Evolutionary conservation across 2,888 invertebrate genomes (phyloP), one percentile per base, ranked within the genome.

Genomic region (Lacanobia oleracea): DNA sequence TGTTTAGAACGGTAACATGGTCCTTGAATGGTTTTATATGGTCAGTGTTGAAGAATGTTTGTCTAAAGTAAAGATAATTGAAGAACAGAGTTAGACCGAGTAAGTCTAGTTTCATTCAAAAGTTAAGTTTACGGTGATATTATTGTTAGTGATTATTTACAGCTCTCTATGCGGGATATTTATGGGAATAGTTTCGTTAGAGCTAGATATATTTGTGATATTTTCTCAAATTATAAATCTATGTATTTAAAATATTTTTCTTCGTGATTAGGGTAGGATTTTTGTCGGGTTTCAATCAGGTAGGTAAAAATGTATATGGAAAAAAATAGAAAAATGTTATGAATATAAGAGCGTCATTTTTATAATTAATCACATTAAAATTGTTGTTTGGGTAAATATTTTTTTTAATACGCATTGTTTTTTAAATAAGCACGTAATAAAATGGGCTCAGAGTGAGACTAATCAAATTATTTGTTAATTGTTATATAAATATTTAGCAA

Each of bases 101-200:
- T 65, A 76, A 68, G 50, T 40, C 57, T 66, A 67, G 81, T 76
- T 81, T 53, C 53, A 53, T 50, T 37, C 59, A 60, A 68, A 18
- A 33, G 18, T 43, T 77, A 75, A 69, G 78, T 77, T 72, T 72
- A 72, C 40, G 56, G 79, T 80, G 79, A 80, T 80, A 80, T 81
- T 81, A 79, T 65, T 72, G 60, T 63, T 81, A 82, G 63, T 72
- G 54, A 72, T 77, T 57, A 65, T 56, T 56, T 61, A 81, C 60
- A 69, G 72, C 68, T 79, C 72, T 69, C 27, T 23, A 59, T 18
- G 68, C 21, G 77, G 45, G 33, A 56, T 63, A 60, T 53, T 59
- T 43, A 59, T 23, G 59, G 43, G 56, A 64, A 64, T 67, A 56
- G 50, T 64, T 82, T 77, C n/a, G 10, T 82, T 71, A 77, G 72